These are phyloP conservation scores for Silurus asotus DNA, from an alignment of 2,113 vertebrate species.

Conservation along the genomic window DNA sequence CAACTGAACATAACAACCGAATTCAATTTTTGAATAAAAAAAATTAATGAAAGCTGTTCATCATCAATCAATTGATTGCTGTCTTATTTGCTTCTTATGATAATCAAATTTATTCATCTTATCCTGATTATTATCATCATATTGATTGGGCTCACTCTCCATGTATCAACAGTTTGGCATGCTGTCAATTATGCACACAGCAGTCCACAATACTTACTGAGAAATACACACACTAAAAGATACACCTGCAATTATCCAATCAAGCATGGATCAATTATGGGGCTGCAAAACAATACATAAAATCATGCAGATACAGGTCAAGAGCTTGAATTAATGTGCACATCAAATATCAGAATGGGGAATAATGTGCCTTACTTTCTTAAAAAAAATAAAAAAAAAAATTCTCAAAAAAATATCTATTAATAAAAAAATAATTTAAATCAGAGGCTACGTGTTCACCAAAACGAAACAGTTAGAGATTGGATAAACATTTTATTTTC, in stretches of 20 bases:
- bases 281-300: background rate
- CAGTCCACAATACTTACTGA: background rate
- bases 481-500: background rate
- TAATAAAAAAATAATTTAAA: background rate
- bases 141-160: background rate
- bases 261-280: no score
- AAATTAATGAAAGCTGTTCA: background rate
- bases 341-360: background rate
- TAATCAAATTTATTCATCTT: constrained; percentile 1
- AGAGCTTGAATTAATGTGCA: background rate
- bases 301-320: background rate
- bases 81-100: background rate
- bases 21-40: no score
- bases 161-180: background rate
- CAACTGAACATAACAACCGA: no score
- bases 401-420: no score
- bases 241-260: background rate
- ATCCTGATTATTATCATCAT: background rate
- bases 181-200: background rate
- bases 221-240: background rate
- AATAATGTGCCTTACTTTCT: background rate
- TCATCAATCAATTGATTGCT: background rate
- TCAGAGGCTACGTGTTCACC: background rate
- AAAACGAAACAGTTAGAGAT: background rate
- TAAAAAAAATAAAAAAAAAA: no score